These are phyloP conservation scores for Imbricaverruca yamaguchii DNA, from an alignment of 2,888 invertebrate genomes.

Conservation along the genomic window DNA sequence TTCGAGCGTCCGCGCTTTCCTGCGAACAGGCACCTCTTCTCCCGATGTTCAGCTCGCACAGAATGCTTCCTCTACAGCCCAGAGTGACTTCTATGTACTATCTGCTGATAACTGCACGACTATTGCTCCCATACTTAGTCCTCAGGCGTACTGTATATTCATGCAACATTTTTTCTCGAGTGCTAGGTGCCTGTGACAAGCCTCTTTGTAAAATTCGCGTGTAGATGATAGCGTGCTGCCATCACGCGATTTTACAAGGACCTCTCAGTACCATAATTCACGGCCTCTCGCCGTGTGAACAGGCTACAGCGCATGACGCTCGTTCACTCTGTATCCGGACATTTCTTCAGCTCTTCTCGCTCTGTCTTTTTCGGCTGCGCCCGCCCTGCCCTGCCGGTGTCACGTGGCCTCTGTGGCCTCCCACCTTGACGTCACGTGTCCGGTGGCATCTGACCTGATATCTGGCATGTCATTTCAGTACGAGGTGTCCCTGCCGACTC, in stretches of 20 bases:
- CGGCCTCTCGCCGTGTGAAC: too few relatives aligned
- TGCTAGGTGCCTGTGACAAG: too few relatives aligned
- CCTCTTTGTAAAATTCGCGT: too few relatives aligned
- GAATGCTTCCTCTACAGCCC: too few relatives aligned
- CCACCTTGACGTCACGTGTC: neutral
- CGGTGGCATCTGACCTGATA: neutral
- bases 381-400: neutral
- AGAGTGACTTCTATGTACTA: neutral
- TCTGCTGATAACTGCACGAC: neutral
- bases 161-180: neutral
- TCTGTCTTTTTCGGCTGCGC: conserved; percentile 12
- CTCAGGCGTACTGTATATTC: neutral
- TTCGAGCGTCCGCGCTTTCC: too few relatives aligned
- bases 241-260: too few relatives aligned
- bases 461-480: conserved; percentile 21
- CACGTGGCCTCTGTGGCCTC: too few relatives aligned
- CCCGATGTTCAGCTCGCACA: too few relatives aligned
- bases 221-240: too few relatives aligned
- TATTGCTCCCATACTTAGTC: neutral
- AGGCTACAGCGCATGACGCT: neutral
- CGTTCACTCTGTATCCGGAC: neutral
- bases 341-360: neutral
- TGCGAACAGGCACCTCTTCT: too few relatives aligned
- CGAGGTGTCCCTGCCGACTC: conserved; percentile 11
- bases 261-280: too few relatives aligned